Evolutionary conservation across 2,113 vertebrate genomes (phyloP).

Genomic region (crab-eating macaque (Macaca fascicularis)): T2T-MFA8v1.1 NC_088376.1:184561501-184562000

Average conservation of each 20-base stretch:
- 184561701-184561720: background rate
- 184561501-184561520: background rate
- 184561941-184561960: background rate
- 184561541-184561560: background rate
- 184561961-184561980: background rate
- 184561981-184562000: no score
- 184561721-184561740: background rate
- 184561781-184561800: background rate
- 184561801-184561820: background rate
- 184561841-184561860: background rate
- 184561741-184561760: background rate
- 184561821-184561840: background rate
- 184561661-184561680: background rate
- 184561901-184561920: background rate
- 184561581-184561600: background rate
- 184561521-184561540: background rate
- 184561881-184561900: background rate
- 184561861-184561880: background rate
- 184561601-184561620: background rate
- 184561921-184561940: background rate
- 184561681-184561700: background rate
- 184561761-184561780: background rate
- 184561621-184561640: fast-evolving
- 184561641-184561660: background rate
- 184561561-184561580: background rate